Evolutionary conservation across 1,140 invertebrate genomes (phyloP), one percentile per base, ranked within the genome.

Genomic region (Pentalonia nigronervosa): DNA sequence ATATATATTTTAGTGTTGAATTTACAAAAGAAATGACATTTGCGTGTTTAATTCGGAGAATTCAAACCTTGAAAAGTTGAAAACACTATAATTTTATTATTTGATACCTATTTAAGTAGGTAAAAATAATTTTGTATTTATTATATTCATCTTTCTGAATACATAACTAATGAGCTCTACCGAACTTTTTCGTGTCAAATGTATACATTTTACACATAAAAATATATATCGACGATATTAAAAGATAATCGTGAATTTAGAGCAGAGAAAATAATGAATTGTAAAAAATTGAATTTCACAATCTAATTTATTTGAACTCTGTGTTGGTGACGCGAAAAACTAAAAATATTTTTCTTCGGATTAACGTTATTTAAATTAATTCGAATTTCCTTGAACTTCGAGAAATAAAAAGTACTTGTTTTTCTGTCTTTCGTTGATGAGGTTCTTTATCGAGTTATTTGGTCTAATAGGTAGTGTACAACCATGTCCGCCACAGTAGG

Each of bases 31-130:
- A 45, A 87, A 48, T 6, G 45, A 48, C 41, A 47, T 87, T 23
- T n/a, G 41, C 84, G 84, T 87, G 41, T 11, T 87, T 45, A 20
- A n/a, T 48, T 47, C 30, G 0, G 30, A 48, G 7, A 30, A 87
- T 23, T n/a, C 25, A n/a, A 45, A n/a, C 84, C 14, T 87, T 47
- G 84, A 87, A 87, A 45, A n/a, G 23, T 87, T n/a, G 14, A 87
- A 87, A 30, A 47, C 25, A 47, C 41, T 87, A 48, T 87, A 87
- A 86, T 86, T 86, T 86, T 48, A n/a, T n/a, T 47, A 67, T 67
- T 67, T 0, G 14, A 67, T n/a, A 67, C 6, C 30, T 0, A n/a
- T 67, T 67, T 67, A 67, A n/a, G 60, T 76, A 17, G n/a, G 60
- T 14, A 47, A 47, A 45, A 47, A 41, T 14, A 30, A 48, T 48